Conservation (phyloP, 2,888 invertebrate genomes). For the Ectemnius lituratus region DNA sequence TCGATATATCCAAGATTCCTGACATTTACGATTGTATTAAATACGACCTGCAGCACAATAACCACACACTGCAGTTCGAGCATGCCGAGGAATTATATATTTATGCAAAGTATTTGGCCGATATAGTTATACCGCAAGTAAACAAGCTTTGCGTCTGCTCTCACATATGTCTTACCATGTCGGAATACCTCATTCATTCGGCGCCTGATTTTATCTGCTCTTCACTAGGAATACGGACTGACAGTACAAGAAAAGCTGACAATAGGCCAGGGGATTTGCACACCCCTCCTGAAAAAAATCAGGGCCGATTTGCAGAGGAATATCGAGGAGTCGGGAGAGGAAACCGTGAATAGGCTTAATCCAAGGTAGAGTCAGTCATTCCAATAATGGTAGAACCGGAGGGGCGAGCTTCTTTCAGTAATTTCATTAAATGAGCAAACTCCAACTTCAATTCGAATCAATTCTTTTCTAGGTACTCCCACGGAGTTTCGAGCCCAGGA, state of each 20-base stretch:
- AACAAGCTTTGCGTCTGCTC: conserved; percentile 10
- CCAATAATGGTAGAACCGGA: too few relatives aligned
- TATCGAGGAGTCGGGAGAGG: conserved; percentile 93
- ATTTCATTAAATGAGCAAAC: neutral
- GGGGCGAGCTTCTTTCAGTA: neutral
- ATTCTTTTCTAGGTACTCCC: conserved; percentile 86
- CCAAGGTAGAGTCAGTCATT: conserved; percentile 82
- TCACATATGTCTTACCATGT: neutral
- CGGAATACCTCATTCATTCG: neutral
- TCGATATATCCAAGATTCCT: conserved; percentile 99
- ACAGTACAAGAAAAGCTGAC: conserved; percentile 96
- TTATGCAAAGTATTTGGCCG: conserved; percentile 97
- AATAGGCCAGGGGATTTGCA: conserved; percentile 98
- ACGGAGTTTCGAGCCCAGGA: conserved; percentile 98
- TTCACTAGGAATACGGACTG: conserved; percentile 93
- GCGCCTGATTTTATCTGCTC: neutral
- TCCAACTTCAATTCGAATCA: neutral
- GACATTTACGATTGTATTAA: conserved; percentile 99
- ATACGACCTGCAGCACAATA: conserved; percentile 98
- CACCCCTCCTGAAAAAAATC: conserved; percentile 96
- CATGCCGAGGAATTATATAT: conserved; percentile 95
- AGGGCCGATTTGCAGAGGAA: conserved; percentile 96
- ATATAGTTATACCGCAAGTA: conserved; percentile 98
- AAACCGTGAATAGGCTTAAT: conserved; percentile 96
- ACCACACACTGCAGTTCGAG: conserved; percentile 95